Evolutionary conservation across 1,140 invertebrate genomes (phyloP).

Genomic region (Caenorhabditis tropicalis): DNA sequence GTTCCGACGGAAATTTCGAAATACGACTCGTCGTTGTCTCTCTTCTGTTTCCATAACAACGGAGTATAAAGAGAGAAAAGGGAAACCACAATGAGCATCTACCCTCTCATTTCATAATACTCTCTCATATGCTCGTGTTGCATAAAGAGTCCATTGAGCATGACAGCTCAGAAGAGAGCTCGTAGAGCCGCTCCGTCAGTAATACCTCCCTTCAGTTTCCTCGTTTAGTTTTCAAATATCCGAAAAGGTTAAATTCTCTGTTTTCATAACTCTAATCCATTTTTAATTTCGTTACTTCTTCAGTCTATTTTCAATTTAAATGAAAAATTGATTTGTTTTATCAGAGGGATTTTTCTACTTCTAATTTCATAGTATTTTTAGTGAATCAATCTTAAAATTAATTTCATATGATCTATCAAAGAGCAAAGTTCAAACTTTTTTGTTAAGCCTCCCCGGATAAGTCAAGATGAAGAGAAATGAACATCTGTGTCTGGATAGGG

Average conservation of each 20-base stretch:
- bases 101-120: neutral
- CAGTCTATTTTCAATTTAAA: too few relatives aligned
- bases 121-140: neutral
- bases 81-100: neutral
- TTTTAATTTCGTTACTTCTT: too few relatives aligned
- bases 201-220: neutral
- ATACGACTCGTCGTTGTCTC: neutral
- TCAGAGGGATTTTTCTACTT: too few relatives aligned
- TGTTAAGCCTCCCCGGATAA: neutral
- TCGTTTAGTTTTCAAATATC: conserved; percentile 1
- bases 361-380: too few relatives aligned
- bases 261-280: neutral
- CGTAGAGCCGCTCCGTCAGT: neutral
- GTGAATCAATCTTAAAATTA: too few relatives aligned
- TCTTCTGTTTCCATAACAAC: conserved; percentile 35
- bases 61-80: too few relatives aligned
- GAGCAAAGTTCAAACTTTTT: neutral
- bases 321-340: too few relatives aligned
- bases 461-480: neutral
- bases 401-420: too few relatives aligned
- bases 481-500: neutral
- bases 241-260: neutral
- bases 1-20: conserved; percentile 14
- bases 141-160: conserved; percentile 16
- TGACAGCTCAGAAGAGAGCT: neutral